Evolutionary conservation across 2,113 vertebrate species (phyloP).

Genomic region (Cochlearius cochlearius): DNA sequence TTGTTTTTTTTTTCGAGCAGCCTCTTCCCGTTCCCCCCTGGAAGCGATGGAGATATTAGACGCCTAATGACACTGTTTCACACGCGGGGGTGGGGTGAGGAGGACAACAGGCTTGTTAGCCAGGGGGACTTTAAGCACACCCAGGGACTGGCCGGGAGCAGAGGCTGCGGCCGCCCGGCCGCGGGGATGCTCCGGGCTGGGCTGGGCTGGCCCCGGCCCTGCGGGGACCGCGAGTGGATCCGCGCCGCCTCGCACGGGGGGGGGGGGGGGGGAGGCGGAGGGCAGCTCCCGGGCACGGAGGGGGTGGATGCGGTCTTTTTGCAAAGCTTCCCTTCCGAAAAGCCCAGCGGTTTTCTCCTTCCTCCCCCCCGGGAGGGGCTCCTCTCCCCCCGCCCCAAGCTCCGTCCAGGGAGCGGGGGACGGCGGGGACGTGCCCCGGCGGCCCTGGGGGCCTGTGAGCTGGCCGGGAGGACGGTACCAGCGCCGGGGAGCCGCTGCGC

Average conservation of each 20-base stretch:
- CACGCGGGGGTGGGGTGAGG: constrained; percentile 59
- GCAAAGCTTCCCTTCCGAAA: background rate
- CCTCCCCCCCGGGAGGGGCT: background rate
- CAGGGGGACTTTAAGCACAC: constrained; percentile 28
- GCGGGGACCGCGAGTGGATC: background rate
- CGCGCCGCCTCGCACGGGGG: background rate
- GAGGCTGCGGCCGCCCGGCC: constrained; percentile 3
- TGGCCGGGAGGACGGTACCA: background rate
- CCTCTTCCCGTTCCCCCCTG: constrained; percentile 42
- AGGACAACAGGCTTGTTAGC: constrained; percentile 52
- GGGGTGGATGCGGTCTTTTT: background rate
- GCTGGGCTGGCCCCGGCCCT: background rate
- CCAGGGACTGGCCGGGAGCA: constrained; percentile 16
- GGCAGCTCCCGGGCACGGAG: background rate
- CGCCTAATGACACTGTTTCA: constrained; percentile 63
- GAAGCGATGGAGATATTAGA: constrained; percentile 56
- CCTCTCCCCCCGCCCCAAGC: background rate
- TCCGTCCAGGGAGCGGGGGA: background rate
- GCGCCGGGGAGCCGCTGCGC: background rate
- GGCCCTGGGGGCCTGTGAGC: background rate
- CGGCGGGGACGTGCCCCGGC: background rate
- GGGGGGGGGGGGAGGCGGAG: background rate
- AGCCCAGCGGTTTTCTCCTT: background rate
- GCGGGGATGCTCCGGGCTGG: constrained; percentile 20
- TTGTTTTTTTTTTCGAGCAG: background rate